Evolutionary conservation across 2,113 vertebrate species (phyloP), one percentile per base, ranked within the genome.

Genomic region (Halichoeres trimaculatus): DNA sequence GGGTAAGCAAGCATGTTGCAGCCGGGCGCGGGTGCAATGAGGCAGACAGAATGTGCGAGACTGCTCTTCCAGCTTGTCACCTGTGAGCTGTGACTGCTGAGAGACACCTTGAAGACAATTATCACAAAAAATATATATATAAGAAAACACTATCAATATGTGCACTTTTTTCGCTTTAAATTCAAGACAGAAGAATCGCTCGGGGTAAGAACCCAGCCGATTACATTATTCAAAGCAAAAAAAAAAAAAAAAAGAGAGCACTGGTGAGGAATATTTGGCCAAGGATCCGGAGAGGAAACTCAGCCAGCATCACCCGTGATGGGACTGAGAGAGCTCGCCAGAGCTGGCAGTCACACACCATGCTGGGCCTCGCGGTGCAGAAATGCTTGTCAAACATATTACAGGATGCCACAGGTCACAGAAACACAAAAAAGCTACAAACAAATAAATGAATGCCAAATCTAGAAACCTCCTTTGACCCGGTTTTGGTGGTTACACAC

Each of bases 1-100:
- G 89, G 88, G 89, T 91, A 93, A 93, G 92, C 89, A 90, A 90
- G 91, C 92, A 90, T 93, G 91, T 88, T 89, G 85, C 70, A 85
- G 90, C 89, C 73, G 86, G 77, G 81, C 36, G 90, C 78, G 68
- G 79, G 87, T 88, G 92, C 93, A 93, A 86, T 89, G 92, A 88
- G 87, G 84, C 87, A 73, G 78, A 79, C 68, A 79, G 23, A 84
- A 91, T 83, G 88, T 84, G 84, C 79, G 40, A 66, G 73, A 69
- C 70, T 62, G 73, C 72, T 87, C 82, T 77, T 61, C 53, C 52
- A 72, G 87, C 87, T 78, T 76, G 85, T 90, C 88, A 87, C 74
- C 81, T 56, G 5, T 84, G 74, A 87, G 86, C 78, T 74, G 72
- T 70, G 74, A 70, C 77, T 41, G 61, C 68, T 54, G 26, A 56